These are phyloP conservation scores for Nothobranchius furzeri DNA, from an alignment of 2,113 vertebrate genomes.

Conservation along the genomic window DNA sequence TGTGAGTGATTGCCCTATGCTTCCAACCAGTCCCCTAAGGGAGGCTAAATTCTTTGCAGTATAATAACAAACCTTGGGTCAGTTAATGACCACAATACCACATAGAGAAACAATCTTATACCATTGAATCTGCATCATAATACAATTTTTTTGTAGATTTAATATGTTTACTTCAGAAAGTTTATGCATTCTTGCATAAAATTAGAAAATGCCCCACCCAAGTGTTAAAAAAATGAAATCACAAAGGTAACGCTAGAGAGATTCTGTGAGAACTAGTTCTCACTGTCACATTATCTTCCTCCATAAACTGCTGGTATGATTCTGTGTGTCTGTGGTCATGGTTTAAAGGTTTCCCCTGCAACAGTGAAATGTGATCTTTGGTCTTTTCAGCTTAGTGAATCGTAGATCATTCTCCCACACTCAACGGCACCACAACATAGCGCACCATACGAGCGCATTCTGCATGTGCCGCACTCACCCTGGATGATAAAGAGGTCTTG, in stretches of 20 bases:
- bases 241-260: conserved; percentile 22
- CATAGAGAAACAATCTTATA: conserved; percentile 36
- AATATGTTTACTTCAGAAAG: no score
- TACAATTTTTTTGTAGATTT: background rate
- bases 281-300: conserved; percentile 41
- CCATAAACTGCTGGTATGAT: conserved; percentile 58
- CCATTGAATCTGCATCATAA: conserved; percentile 27
- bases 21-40: conserved; percentile 63
- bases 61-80: conserved; percentile 67
- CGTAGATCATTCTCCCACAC: conserved; percentile 71
- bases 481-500: conserved; percentile 38
- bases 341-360: conserved; percentile 71
- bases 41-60: conserved; percentile 57
- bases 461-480: conserved; percentile 15
- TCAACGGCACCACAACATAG: conserved; percentile 37
- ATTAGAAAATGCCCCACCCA: background rate
- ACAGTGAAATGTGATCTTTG: conserved; percentile 73
- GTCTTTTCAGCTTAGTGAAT: conserved; percentile 64
- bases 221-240: conserved; percentile 14
- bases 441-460: conserved; percentile 27
- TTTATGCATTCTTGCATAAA: no score
- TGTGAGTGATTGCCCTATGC: conserved; percentile 65
- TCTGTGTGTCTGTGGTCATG: conserved; percentile 69
- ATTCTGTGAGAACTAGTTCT: conserved; percentile 45
- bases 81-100: conserved; percentile 52